Evolutionary conservation across 1,140 invertebrate genomes (phyloP).

Genomic region (Euwallacea similis): DNA sequence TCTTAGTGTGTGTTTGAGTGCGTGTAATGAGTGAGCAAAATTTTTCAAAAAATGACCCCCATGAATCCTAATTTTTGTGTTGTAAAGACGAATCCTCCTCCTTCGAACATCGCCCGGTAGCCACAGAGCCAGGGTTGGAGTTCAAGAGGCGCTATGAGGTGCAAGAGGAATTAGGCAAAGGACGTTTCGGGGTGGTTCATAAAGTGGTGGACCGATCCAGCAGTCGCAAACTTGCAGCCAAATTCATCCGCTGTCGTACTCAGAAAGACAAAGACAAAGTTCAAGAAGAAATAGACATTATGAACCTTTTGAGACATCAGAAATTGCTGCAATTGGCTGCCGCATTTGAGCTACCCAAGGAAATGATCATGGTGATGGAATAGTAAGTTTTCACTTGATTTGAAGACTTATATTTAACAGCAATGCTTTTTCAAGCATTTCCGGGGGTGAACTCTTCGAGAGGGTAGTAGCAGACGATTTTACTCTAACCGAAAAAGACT

Average conservation of each 20-base stretch:
- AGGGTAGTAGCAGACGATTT: slow-evolving; percentile 90
- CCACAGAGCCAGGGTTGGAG: slow-evolving; percentile 58
- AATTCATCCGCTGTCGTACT: slow-evolving; percentile 84
- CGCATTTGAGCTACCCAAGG: slow-evolving; percentile 81
- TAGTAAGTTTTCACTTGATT: slow-evolving; percentile 71
- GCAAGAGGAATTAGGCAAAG: slow-evolving; percentile 78
- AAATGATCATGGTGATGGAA: slow-evolving; percentile 92
- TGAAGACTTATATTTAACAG: neutral
- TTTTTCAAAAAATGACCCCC: too few species aligned
- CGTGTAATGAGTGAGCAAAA: too few species aligned
- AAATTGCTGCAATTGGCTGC: slow-evolving; percentile 86
- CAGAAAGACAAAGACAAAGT: slow-evolving; percentile 80
- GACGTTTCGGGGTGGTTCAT: slow-evolving; percentile 77
- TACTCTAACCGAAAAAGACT: slow-evolving; percentile 86
- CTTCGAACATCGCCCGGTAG: slow-evolving; percentile 48
- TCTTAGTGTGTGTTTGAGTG: too few species aligned
- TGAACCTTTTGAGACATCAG: slow-evolving; percentile 87
- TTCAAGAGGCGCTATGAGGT: slow-evolving; percentile 66
- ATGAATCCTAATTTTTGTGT: neutral
- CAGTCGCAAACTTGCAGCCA: slow-evolving; percentile 80
- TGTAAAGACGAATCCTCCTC: slow-evolving; percentile 45
- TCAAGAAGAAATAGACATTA: slow-evolving; percentile 87
- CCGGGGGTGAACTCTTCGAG: slow-evolving; percentile 91
- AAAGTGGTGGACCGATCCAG: slow-evolving; percentile 73
- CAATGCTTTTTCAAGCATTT: slow-evolving; percentile 67